phyloP scores from a whole-genome alignment of 2,113 vertebrate genomes.

The Nesospiza acunhae region DNA sequence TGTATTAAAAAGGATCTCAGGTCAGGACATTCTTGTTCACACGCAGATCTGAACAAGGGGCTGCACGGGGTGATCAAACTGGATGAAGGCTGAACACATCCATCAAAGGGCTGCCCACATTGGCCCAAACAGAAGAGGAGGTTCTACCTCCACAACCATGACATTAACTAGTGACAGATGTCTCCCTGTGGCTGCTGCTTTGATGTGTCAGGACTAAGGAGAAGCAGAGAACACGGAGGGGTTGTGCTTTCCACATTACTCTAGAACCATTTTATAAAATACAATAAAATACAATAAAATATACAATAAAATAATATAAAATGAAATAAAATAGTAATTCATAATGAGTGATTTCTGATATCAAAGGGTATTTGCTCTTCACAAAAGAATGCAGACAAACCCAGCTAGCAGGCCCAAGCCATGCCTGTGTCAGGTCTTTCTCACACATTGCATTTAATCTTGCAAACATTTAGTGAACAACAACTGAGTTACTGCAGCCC shows the following conservation, averaged over 20 bases:
- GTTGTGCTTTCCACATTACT: background rate
- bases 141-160: slow-evolving; percentile 51
- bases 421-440: background rate
- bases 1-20: slow-evolving; percentile 71
- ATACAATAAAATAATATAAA: background rate
- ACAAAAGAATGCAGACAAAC: background rate
- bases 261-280: background rate
- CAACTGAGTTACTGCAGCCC: rapidly evolving
- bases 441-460: background rate
- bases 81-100: slow-evolving; percentile 62
- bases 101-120: slow-evolving; percentile 62
- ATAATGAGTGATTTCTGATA: rapidly evolving
- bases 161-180: slow-evolving; percentile 67
- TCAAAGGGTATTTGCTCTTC: background rate
- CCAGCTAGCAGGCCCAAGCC: background rate
- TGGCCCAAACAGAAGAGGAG: slow-evolving; percentile 62
- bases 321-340: background rate
- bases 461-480: background rate
- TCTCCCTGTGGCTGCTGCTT: slow-evolving; percentile 52
- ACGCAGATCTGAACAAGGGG: slow-evolving; percentile 67
- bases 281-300: background rate
- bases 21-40: slow-evolving; percentile 71
- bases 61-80: slow-evolving; percentile 66
- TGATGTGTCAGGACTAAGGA: slow-evolving; percentile 42
- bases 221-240: background rate